Conservation (phyloP, 64 coral and sea anemone species). For the Montipora sp. region DNA sequence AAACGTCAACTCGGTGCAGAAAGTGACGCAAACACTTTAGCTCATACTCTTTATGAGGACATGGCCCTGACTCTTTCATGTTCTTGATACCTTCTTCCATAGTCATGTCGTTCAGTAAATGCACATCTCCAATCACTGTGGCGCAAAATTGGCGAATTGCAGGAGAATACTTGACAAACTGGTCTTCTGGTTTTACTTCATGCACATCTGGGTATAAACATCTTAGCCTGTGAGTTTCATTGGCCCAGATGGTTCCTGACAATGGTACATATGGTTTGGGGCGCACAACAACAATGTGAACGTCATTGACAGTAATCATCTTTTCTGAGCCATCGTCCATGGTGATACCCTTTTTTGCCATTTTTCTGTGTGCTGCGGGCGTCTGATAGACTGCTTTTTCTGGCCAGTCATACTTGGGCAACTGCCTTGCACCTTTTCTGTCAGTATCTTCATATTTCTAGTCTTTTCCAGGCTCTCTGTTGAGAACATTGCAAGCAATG, state of each 20-base stretch:
- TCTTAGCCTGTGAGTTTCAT: constrained; percentile 1
- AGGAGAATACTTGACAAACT: neutral
- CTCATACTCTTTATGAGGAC: constrained; percentile 40
- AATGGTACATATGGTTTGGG: constrained; percentile 31
- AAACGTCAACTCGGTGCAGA: constrained; percentile 38
- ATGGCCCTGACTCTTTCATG: neutral
- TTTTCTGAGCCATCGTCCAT: neutral
- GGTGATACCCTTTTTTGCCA: neutral
- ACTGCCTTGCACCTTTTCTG: constrained; percentile 20
- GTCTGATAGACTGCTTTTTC: constrained; percentile 49
- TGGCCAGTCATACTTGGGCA: constrained; percentile 69
- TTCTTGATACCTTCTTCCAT: constrained; percentile 45
- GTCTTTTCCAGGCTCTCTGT: neutral
- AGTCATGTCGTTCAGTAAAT: constrained; percentile 45
- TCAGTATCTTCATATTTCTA: constrained; percentile 40
- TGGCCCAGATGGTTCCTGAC: constrained; percentile 22
- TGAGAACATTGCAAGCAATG: neutral
- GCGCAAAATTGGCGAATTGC: constrained; percentile 7
- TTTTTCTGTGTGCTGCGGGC: constrained; percentile 16
- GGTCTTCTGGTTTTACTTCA: constrained; percentile 1
- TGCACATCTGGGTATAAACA: neutral
- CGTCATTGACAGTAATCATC: constrained; percentile 2
- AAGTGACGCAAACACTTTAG: constrained; percentile 30
- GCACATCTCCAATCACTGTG: constrained; percentile 34
- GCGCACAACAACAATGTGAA: constrained; percentile 17